phyloP scores from a whole-genome alignment of 2,113 vertebrate species.

The Pterocles orientalis region DNA sequence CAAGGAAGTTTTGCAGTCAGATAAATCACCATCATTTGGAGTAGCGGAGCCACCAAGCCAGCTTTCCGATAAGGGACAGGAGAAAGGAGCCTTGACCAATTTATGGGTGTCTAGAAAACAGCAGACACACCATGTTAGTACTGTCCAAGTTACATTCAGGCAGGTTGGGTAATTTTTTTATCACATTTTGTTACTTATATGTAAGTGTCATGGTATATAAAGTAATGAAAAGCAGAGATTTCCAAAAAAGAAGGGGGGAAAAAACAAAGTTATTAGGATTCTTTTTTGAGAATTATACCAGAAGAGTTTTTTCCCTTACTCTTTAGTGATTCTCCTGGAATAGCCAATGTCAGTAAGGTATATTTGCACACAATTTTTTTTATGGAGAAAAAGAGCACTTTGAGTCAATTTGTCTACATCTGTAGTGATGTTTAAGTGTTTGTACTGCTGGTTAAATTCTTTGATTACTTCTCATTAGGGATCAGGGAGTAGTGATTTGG shows the following conservation, averaged over 20 bases:
- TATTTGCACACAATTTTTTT: constrained; percentile 64
- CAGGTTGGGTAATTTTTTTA: background rate
- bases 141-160: background rate
- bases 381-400: constrained; percentile 53
- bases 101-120: background rate
- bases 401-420: constrained; percentile 72
- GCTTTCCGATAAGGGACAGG: background rate
- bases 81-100: background rate
- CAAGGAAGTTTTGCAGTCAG: background rate
- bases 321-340: constrained; percentile 28
- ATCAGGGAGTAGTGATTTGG: constrained; percentile 71
- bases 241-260: background rate
- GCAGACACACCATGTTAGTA: background rate
- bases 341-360: constrained; percentile 33
- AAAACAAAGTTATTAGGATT: background rate
- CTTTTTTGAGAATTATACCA: constrained; percentile 6
- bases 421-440: constrained; percentile 69
- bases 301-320: background rate
- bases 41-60: background rate
- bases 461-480: constrained; percentile 79
- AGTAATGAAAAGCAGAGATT: background rate
- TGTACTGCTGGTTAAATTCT: constrained; percentile 72
- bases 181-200: background rate
- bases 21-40: background rate
- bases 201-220: background rate